These are phyloP conservation scores for Actinernus sp. DNA, from an alignment of 92 coral and sea anemone genomes.

Conservation along the genomic window DNA sequence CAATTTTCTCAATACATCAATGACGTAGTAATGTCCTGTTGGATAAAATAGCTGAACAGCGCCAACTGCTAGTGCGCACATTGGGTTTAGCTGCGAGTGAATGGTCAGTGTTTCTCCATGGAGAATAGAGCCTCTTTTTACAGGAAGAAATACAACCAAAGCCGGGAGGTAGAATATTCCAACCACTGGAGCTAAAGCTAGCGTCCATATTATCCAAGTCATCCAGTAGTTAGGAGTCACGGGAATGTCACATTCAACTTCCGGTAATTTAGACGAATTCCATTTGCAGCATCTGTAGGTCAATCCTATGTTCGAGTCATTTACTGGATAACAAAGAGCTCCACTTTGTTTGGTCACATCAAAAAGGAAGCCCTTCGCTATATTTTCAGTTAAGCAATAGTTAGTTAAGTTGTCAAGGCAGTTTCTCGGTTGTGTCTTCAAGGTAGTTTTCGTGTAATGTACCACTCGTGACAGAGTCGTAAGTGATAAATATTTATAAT, in stretches of 20 bases:
- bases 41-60: neutral
- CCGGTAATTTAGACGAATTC: neutral
- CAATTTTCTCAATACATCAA: neutral
- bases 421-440: neutral
- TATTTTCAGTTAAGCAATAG: constrained; percentile 2
- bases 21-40: neutral
- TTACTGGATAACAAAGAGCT: constrained; percentile 1
- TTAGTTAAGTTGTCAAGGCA: neutral
- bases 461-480: constrained; percentile 18
- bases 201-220: neutral
- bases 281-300: constrained; percentile 18
- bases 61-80: neutral
- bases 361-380: constrained; percentile 5
- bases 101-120: neutral
- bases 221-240: neutral
- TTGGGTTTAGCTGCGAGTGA: neutral
- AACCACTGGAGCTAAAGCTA: neutral
- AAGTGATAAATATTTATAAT: constrained; percentile 16
- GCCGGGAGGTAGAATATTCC: constrained; percentile 9
- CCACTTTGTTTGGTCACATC: constrained; percentile 10
- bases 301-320: neutral
- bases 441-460: constrained; percentile 2
- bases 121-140: neutral
- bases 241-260: constrained; percentile 19
- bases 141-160: neutral